phyloP scores from a whole-genome alignment of 1,140 invertebrate species.

The Drosophila dunni region DNA sequence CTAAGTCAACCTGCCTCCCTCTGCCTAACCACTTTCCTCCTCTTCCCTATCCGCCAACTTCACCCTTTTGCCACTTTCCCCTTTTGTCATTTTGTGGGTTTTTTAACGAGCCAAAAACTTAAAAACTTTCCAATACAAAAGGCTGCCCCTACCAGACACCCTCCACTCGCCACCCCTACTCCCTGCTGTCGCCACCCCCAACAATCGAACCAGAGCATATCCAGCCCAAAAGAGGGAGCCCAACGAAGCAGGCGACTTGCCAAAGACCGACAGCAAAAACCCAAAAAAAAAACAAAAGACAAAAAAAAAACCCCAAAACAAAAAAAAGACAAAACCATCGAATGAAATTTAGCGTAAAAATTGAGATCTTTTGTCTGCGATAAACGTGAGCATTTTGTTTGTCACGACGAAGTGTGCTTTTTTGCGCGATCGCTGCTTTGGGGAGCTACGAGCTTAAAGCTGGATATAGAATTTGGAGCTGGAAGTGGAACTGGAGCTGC shows the following conservation, averaged over 20 bases:
- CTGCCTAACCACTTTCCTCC: constrained; percentile 8
- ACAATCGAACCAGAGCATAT: constrained; percentile 71
- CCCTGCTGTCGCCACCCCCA: constrained; percentile 4
- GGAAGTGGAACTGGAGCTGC: neutral
- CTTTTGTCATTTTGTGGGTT: constrained; percentile 45
- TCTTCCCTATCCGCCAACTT: constrained; percentile 1
- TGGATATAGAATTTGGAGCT: constrained; percentile 28
- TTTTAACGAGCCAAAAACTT: constrained; percentile 77
- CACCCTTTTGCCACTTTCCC: neutral
- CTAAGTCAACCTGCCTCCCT: neutral
- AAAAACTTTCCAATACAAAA: constrained; percentile 81
- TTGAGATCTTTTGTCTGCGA: constrained; percentile 79
- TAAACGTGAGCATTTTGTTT: constrained; percentile 82
- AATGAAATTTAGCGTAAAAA: constrained; percentile 83
- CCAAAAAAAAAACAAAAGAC: constrained; percentile 3
- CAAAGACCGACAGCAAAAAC: constrained; percentile 32
- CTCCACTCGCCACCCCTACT: neutral
- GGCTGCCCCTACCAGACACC: constrained; percentile 35
- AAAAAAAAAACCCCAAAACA: constrained; percentile 10
- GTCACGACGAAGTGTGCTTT: constrained; percentile 82
- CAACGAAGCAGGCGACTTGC: constrained; percentile 29
- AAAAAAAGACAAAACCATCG: constrained; percentile 44
- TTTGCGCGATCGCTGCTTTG: constrained; percentile 67
- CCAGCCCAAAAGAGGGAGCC: constrained; percentile 37
- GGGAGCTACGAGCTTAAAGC: constrained; percentile 18